Base-by-base conservation (phyloP, 2,888 invertebrate species). In the Axea sp. region DNA sequence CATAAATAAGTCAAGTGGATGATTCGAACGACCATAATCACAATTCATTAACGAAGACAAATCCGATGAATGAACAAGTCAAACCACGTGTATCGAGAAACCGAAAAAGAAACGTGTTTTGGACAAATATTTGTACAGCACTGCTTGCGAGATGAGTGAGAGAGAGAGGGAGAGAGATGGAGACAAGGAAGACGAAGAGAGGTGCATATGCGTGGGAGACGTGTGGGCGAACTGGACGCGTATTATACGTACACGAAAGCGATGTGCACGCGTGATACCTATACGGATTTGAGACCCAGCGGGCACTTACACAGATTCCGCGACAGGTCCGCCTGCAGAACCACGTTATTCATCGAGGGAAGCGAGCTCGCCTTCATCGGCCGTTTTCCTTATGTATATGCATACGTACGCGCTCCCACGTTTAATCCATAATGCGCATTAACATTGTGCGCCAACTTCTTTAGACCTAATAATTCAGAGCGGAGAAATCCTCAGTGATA, bases 221-320 rank as follows among this genome's bases (percentile, higher is more conserved):
- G 24, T 19, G 72, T 73, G 67, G 73, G 73, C 65, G 73, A 60
- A 60, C 47, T 41, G 51, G 49, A 43, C 57, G 62, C 71, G 55
- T 62, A 72, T 72, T 57, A 73, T 78, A 79, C 78, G 75, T 76
- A 76, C 62, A 62, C 49, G 69, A 72, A 30, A 74, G 76, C 65
- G 71, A 59, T 47, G 65, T 51, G 22, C 49, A 17, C 60, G 51
- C 45, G 39, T 41, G 28, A 47, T 53, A 64, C 60, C 69, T 74
- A 71, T 53, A 41, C 43, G 73, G 51, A 39, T 68, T 62, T 49
- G 60, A 73, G 73, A 62, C 33, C 64, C 51, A 19, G 62, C 60
- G 62, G 43, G 51, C 35, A 57, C 47, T 53, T 45, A 55, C 37
- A 55, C 53, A 47, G 43, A 30, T 28, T 12, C 9, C 45, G 7